A percentile compares a stretch with the other conserved stretches of the same genome.
Evolutionary conservation across 2,113 vertebrate species (phyloP).

Genomic region (Rhea pennata): DNA sequence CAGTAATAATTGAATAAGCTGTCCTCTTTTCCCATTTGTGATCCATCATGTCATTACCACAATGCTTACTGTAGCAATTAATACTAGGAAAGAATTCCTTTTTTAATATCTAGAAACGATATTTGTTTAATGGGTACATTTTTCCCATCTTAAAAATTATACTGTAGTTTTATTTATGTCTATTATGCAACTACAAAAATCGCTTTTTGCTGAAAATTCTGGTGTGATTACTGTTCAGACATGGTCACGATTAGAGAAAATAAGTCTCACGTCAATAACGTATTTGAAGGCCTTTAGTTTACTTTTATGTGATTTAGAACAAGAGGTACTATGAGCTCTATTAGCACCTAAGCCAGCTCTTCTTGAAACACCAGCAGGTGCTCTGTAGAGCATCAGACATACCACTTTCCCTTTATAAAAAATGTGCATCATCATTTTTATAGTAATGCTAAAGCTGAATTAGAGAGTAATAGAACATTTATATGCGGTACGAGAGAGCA

Average conservation of each 20-base stretch:
- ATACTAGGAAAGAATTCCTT: background rate
- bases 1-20: background rate
- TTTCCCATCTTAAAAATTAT: background rate
- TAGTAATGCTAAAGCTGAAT: background rate
- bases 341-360: background rate
- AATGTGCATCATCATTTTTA: background rate
- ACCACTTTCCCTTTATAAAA: background rate
- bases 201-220: background rate
- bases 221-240: background rate
- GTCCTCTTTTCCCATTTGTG: background rate
- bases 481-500: background rate
- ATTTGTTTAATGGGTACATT: background rate
- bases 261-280: background rate
- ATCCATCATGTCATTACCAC: background rate
- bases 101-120: background rate
- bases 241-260: background rate
- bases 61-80: background rate
- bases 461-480: background rate
- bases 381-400: background rate
- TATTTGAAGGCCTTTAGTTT: background rate
- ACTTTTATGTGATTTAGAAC: background rate
- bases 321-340: background rate
- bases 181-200: background rate
- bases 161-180: background rate
- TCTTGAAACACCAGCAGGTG: background rate